Evolutionary conservation across 2,888 invertebrate species (phyloP).

Genomic region (Entomobrya multifasciata): DNA sequence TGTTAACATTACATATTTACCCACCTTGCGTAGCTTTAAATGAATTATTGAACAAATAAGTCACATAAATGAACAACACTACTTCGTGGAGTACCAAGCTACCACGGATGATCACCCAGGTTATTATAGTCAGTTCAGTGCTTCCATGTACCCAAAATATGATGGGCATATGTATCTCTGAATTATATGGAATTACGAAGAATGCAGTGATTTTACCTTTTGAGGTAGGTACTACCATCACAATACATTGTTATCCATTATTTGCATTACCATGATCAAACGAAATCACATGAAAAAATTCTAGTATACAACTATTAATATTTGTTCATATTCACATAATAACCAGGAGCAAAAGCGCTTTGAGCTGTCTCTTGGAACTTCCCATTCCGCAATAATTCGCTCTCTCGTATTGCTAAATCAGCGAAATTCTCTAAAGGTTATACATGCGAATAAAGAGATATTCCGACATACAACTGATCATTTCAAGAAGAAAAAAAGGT

Average conservation of each 20-base stretch:
- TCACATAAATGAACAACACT: not conserved
- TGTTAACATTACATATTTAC: not conserved
- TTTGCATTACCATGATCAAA: constrained; percentile 18
- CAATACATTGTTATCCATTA: not conserved
- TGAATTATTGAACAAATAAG: not conserved
- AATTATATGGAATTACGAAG: too few relatives aligned
- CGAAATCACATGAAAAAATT: constrained; percentile 40
- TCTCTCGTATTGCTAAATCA: constrained; percentile 10
- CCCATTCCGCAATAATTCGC: constrained; percentile 38
- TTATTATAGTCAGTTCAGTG: not conserved
- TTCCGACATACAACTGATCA: constrained; percentile 1
- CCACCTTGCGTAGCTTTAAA: not conserved
- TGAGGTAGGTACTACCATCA: too few relatives aligned
- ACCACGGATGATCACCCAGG: constrained; percentile 9
- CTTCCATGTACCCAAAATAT: too few relatives aligned
- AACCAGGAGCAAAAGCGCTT: not conserved
- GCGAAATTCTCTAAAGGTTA: not conserved
- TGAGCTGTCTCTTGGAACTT: constrained; percentile 21
- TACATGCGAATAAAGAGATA: not conserved
- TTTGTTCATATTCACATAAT: not conserved
- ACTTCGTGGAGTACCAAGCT: not conserved
- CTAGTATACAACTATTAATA: constrained; percentile 27
- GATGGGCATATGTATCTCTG: too few relatives aligned
- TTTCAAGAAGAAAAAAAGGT: not conserved
- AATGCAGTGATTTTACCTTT: not conserved